These are phyloP conservation scores for Phrixothrix hirtus DNA, from an alignment of 2,888 invertebrate species.

Conservation along the genomic window DNA sequence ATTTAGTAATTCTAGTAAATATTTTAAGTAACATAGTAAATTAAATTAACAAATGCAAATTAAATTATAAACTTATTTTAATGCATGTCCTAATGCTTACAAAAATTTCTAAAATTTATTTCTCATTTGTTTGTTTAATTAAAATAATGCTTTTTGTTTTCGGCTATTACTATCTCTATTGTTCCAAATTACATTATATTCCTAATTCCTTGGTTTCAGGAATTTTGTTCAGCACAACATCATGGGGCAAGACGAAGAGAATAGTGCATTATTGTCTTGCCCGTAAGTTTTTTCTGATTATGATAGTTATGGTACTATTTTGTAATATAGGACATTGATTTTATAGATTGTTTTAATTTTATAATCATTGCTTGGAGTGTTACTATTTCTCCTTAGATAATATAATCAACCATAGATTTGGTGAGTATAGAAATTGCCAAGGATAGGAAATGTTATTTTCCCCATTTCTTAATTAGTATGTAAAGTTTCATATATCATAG, in stretches of 20 bases:
- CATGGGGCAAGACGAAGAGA: slow-evolving; percentile 14
- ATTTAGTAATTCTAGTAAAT: no score
- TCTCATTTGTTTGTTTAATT: not conserved
- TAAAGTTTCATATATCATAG: no score
- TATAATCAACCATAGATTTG: no score
- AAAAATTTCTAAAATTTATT: not conserved
- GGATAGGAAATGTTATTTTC: no score
- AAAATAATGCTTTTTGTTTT: not conserved
- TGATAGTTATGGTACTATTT: no score
- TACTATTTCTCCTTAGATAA: no score
- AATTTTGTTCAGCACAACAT: slow-evolving; percentile 15
- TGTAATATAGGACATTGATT: not conserved
- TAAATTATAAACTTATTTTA: not conserved
- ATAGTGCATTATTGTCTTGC: slow-evolving; percentile 12
- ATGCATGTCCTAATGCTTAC: not conserved
- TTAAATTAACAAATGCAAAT: not conserved
- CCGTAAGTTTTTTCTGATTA: slow-evolving; percentile 8
- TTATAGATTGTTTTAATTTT: no score
- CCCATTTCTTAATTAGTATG: no score
- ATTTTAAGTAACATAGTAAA: no score
- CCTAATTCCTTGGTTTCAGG: slow-evolving; percentile 4
- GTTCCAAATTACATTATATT: no score
- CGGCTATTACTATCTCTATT: not conserved
- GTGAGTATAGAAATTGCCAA: no score
- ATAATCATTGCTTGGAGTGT: no score